These are phyloP conservation scores for Pteropus rufus DNA, from an alignment of 2,797 vertebrate genomes.

Conservation along the genomic window DNA sequence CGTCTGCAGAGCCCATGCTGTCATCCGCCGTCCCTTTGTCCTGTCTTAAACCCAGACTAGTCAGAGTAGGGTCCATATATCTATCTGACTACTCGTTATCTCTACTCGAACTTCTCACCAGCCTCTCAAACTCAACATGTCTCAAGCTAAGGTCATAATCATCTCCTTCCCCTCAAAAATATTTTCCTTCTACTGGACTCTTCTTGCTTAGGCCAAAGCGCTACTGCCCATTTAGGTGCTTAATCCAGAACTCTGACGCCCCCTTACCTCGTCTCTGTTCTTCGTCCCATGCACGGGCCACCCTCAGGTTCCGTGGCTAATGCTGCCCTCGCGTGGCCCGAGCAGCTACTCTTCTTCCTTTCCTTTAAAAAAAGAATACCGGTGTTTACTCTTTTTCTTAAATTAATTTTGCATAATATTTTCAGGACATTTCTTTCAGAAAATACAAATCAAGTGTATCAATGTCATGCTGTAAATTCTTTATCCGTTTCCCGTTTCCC, in stretches of 20 bases:
- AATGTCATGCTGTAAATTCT: not conserved
- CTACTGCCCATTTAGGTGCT: rapidly evolving
- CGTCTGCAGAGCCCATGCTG: not conserved
- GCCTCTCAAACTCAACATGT: not conserved
- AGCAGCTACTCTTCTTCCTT: not conserved
- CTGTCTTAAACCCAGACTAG: not conserved
- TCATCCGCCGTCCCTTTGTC: not conserved
- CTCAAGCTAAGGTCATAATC: not conserved
- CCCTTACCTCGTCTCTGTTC: not conserved
- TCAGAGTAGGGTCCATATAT: not conserved
- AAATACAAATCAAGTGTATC: not conserved
- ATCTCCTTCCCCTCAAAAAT: not conserved
- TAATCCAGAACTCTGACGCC: not conserved
- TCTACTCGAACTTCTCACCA: not conserved
- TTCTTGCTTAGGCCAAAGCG: not conserved
- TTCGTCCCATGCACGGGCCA: not conserved
- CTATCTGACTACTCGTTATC: not conserved
- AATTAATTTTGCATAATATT: not conserved
- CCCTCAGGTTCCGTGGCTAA: not conserved
- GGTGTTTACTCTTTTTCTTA: not conserved
- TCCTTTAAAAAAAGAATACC: not conserved
- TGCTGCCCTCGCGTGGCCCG: not conserved
- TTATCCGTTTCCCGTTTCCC: not conserved
- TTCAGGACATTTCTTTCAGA: not conserved
- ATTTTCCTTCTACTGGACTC: not conserved